Evolutionary conservation across 2,113 vertebrate species (phyloP).

Genomic region (Chaetodon auriga): DNA sequence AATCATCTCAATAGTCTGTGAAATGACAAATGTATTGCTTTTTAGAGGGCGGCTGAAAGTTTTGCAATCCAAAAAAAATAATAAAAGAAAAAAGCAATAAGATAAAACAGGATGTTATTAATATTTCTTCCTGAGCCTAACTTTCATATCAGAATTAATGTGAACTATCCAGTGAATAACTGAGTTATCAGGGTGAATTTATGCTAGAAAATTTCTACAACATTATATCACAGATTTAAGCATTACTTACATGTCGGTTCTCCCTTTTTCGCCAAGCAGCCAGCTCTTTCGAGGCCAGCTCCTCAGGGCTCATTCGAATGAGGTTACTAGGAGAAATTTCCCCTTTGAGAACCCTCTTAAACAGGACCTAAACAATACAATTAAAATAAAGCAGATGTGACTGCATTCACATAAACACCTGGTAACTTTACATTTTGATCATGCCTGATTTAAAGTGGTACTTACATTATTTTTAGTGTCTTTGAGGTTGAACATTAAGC

Average conservation of each 20-base stretch:
- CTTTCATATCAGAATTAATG: background rate
- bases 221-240: background rate
- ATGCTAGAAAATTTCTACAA: background rate
- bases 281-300: slow-evolving; percentile 96
- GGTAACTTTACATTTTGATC: background rate
- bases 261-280: slow-evolving; percentile 98
- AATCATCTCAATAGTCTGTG: slow-evolving; percentile 98
- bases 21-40: slow-evolving; percentile 28
- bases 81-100: background rate
- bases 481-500: slow-evolving; percentile 98
- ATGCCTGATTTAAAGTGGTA: slow-evolving; percentile 25
- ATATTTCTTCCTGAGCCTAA: background rate
- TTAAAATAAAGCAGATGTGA: slow-evolving; percentile 11
- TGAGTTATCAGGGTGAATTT: background rate
- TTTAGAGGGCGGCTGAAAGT: background rate
- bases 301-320: slow-evolving; percentile 98
- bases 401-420: background rate
- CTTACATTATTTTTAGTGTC: slow-evolving; percentile 98
- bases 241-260: slow-evolving; percentile 93
- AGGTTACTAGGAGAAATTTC: slow-evolving; percentile 95
- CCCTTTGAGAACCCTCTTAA: slow-evolving; percentile 95
- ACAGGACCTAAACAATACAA: slow-evolving; percentile 87
- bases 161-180: background rate
- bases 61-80: slow-evolving; percentile 11
- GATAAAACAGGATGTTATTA: background rate